phyloP scores from a whole-genome alignment of 2,888 invertebrate genomes.

The Meghimatium bilineatum region DNA sequence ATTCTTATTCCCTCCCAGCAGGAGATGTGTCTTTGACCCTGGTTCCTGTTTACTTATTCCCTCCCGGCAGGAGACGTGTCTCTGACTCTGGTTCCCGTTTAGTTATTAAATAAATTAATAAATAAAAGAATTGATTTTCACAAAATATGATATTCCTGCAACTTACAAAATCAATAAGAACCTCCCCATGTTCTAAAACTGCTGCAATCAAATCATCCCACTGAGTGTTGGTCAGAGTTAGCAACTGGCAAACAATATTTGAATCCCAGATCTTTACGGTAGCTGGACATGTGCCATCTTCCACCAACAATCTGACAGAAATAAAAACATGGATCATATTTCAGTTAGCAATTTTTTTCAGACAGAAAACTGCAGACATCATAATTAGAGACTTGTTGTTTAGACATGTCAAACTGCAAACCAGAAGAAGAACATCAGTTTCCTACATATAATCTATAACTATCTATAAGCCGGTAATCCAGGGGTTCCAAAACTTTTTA shows the following conservation, averaged over 20 bases:
- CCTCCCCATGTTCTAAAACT: constrained; percentile 21
- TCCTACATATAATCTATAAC: too few species aligned
- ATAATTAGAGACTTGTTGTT: too few species aligned
- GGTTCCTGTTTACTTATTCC: too few species aligned
- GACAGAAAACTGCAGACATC: too few species aligned
- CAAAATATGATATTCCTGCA: not conserved
- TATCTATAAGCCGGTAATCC: too few species aligned
- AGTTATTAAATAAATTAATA: not conserved
- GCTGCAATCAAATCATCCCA: constrained; percentile 37
- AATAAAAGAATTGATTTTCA: not conserved
- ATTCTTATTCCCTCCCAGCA: too few species aligned
- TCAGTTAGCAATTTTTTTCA: not conserved
- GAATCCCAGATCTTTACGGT: constrained; percentile 24
- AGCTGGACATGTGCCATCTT: constrained; percentile 40
- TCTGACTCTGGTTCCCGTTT: too few species aligned
- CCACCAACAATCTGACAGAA: constrained; percentile 16
- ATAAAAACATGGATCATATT: not conserved
- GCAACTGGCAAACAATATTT: constrained; percentile 21
- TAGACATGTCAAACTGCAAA: too few species aligned
- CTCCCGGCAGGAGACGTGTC: too few species aligned
- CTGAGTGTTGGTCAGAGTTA: constrained; percentile 33
- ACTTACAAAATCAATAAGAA: constrained; percentile 14
- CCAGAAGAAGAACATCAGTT: too few species aligned
- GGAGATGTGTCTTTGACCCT: too few species aligned
- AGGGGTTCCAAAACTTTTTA: too few species aligned